Evolutionary conservation across 2,888 invertebrate genomes (phyloP).

Genomic region (Scrobipalpa costella): DNA sequence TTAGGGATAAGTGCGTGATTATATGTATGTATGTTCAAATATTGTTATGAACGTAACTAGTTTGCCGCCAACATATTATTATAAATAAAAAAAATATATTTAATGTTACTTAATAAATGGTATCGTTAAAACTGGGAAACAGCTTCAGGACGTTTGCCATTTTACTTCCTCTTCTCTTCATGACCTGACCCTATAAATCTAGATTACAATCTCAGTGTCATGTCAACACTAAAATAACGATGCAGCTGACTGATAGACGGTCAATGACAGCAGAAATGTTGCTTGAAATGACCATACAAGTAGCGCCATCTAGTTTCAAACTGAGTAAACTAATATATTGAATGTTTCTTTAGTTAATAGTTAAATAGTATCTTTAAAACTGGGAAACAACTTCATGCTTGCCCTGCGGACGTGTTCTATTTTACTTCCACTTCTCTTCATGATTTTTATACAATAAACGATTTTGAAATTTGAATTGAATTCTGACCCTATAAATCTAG

Average conservation of each 20-base stretch:
- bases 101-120: neutral
- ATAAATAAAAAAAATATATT: too few relatives aligned
- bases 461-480: too few relatives aligned
- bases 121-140: neutral
- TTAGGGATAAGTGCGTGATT: too few relatives aligned
- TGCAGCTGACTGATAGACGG: neutral
- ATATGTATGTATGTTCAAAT: too few relatives aligned
- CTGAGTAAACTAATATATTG: too few relatives aligned
- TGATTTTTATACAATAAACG: too few relatives aligned
- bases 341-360: too few relatives aligned
- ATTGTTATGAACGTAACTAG: too few relatives aligned
- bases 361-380: neutral
- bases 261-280: neutral
- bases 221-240: neutral
- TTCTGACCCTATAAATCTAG: neutral
- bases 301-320: too few relatives aligned
- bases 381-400: neutral
- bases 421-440: slow-evolving; percentile 1
- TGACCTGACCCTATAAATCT: neutral
- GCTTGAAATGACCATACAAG: too few relatives aligned
- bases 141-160: neutral
- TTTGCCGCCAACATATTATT: too few relatives aligned
- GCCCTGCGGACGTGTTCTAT: neutral
- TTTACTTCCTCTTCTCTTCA: slow-evolving; percentile 6
- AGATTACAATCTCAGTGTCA: too few relatives aligned